Conservation (phyloP, 2,888 invertebrate genomes). For the Sphinx pinastri region DNA sequence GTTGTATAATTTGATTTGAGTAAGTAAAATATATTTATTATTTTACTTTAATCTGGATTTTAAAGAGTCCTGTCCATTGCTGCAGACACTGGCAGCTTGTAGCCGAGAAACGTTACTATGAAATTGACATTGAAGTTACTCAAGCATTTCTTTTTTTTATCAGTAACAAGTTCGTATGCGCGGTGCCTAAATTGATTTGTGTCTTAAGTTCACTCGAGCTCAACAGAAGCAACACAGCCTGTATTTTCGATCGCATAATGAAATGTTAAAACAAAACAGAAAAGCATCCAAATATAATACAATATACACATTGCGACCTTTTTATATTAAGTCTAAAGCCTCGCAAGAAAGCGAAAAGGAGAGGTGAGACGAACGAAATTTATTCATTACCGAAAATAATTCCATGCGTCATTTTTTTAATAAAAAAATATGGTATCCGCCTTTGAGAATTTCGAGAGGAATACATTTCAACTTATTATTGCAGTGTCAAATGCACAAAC, state of each 20-base stretch:
- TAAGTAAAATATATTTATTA: too few species aligned
- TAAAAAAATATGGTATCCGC: slow-evolving; percentile 11
- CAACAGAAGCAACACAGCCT: neutral
- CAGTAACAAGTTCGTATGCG: neutral
- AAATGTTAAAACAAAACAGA: neutral
- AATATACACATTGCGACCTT: slow-evolving; percentile 18
- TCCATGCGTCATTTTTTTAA: slow-evolving; percentile 2
- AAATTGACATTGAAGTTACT: too few species aligned
- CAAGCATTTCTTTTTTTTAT: too few species aligned
- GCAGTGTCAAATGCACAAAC: neutral
- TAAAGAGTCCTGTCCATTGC: too few species aligned
- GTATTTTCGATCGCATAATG: neutral
- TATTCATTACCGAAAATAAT: slow-evolving; percentile 28
- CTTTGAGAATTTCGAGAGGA: slow-evolving; percentile 14
- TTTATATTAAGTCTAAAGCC: slow-evolving; percentile 11
- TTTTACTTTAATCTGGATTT: too few species aligned
- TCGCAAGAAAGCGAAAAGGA: neutral
- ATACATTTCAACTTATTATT: neutral
- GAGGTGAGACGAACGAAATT: slow-evolving; percentile 24
- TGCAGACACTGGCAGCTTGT: too few species aligned
- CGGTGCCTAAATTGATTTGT: too few species aligned
- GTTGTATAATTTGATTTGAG: too few species aligned
- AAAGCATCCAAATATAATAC: slow-evolving; percentile 7
- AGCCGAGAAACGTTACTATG: too few species aligned
- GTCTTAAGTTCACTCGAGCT: too few species aligned